Evolutionary conservation across 1,140 invertebrate species (phyloP), one percentile per base, ranked within the genome.

Genomic region (Caerostris darwini): DNA sequence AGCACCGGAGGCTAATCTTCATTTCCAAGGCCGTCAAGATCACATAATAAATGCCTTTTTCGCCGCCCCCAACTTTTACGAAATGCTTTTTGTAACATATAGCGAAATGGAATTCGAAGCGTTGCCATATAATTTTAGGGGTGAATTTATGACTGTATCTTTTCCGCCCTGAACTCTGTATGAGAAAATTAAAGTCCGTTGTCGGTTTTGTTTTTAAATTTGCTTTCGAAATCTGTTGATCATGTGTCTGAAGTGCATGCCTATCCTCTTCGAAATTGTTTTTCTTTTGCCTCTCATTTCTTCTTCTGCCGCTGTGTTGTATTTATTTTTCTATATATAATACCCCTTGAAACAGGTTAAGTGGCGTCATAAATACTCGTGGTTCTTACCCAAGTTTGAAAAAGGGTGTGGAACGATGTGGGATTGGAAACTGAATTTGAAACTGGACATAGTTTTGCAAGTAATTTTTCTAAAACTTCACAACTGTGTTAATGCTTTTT

Each of bases 21-120:
- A 53, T 77, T 93, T 93, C 81, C 92, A 93, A 93, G 92, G 92
- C 92, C 92, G 64, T 87, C 92, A 86, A 77, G 81, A 87, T 87
- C 83, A n/a, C 50, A 87, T 93, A 93, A 93, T 93, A 93, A 93
- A 93, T 93, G 64, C 83, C 64, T 71, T 59, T 91, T 91, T 57
- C 56, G 8, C 82, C 82, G 61, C 92, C 92, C 92, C 83, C 82
- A 93, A 86, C 83, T 93, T 87, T 93, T 93, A 50, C 54, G 82
- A 61, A 69, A 92, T 92, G 90, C n/a, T 92, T 58, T 83, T 64
- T 92, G 77, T 64, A 85, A 83, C 87, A 92, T 50, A 83, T 85
- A 56, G 90, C n/a, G 58, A 57, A 86, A 58, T 10, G 83, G 81
- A 87, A 86, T 93, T 50, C 81, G 77, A 87, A 93, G 10, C 91